Evolutionary conservation across 2,888 invertebrate genomes (phyloP).

Genomic region (Lycocerus yunnanus): DNA sequence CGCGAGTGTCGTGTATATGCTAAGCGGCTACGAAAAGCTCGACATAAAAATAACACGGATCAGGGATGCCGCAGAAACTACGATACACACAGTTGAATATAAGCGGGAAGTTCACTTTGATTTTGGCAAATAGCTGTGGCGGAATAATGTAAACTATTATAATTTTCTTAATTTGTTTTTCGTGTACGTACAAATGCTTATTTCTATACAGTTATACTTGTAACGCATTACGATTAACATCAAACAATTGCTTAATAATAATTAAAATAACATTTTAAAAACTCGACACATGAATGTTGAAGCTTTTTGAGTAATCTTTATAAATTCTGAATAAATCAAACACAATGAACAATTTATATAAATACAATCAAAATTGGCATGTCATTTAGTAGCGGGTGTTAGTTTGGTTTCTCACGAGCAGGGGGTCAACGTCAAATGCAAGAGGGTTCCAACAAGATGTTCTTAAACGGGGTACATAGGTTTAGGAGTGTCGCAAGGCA

Average conservation of each 20-base stretch:
- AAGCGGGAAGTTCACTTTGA: slow-evolving; percentile 16
- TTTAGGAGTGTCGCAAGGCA: slow-evolving; percentile 32
- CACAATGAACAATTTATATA: slow-evolving; percentile 11
- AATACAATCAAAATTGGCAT: slow-evolving; percentile 25
- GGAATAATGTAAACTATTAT: slow-evolving; percentile 9
- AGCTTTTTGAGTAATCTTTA: not conserved
- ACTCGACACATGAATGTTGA: too few relatives aligned
- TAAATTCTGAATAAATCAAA: not conserved
- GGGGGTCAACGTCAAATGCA: slow-evolving; percentile 23
- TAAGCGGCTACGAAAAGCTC: slow-evolving; percentile 41
- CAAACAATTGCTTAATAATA: not conserved
- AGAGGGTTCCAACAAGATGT: slow-evolving; percentile 22
- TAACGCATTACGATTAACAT: slow-evolving; percentile 4
- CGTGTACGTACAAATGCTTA: slow-evolving; percentile 1
- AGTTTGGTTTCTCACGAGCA: slow-evolving; percentile 33
- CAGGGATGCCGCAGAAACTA: slow-evolving; percentile 25
- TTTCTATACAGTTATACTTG: slow-evolving; percentile 9
- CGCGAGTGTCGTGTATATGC: slow-evolving; percentile 51
- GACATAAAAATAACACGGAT: slow-evolving; percentile 36
- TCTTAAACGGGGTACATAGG: slow-evolving; percentile 13
- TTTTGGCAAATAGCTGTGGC: slow-evolving; percentile 18
- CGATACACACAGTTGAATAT: slow-evolving; percentile 23
- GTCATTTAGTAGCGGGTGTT: slow-evolving; percentile 35
- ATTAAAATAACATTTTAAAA: not conserved
- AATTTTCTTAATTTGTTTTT: slow-evolving; percentile 16